Conservation (phyloP, 2,888 invertebrate species). For the Balanococcus diminutus region DNA sequence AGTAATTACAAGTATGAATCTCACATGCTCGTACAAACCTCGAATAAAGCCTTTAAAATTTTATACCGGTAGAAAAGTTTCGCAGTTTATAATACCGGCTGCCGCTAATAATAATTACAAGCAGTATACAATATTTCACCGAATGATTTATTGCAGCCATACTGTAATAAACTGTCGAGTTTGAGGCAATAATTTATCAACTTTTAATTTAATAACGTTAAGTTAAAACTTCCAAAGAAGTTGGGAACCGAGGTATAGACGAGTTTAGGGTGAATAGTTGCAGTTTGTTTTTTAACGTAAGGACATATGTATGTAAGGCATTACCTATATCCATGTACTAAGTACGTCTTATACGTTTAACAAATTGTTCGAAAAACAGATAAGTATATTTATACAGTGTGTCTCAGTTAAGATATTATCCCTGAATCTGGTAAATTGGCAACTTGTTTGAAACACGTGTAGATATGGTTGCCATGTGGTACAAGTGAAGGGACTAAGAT, state of each 20-base stretch:
- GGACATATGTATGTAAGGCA: not conserved
- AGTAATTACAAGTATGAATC: conserved; percentile 20
- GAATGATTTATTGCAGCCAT: conserved; percentile 20
- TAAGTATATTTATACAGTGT: too few relatives aligned
- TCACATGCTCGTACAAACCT: conserved; percentile 10
- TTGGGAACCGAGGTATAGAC: not conserved
- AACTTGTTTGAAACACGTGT: too few relatives aligned
- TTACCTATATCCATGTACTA: not conserved
- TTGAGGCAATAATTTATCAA: conserved; percentile 15
- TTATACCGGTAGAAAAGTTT: conserved; percentile 28
- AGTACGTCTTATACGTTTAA: not conserved
- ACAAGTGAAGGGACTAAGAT: too few relatives aligned
- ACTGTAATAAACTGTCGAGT: conserved; percentile 29
- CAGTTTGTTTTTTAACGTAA: not conserved
- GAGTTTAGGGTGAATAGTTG: not conserved
- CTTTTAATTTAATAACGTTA: conserved; percentile 34
- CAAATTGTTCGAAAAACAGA: not conserved
- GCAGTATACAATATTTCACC: conserved; percentile 21
- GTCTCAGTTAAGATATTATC: too few relatives aligned
- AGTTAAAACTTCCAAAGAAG: not conserved
- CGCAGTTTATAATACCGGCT: conserved; percentile 26
- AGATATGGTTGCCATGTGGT: too few relatives aligned
- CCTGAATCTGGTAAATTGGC: too few relatives aligned
- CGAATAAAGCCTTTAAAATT: conserved; percentile 33
- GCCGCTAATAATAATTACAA: conserved; percentile 42